A percentile compares a stretch with the other conserved stretches of the same genome.
phyloP scores from a whole-genome alignment of 2,888 invertebrate genomes.

The Polydrusus cervinus region DNA sequence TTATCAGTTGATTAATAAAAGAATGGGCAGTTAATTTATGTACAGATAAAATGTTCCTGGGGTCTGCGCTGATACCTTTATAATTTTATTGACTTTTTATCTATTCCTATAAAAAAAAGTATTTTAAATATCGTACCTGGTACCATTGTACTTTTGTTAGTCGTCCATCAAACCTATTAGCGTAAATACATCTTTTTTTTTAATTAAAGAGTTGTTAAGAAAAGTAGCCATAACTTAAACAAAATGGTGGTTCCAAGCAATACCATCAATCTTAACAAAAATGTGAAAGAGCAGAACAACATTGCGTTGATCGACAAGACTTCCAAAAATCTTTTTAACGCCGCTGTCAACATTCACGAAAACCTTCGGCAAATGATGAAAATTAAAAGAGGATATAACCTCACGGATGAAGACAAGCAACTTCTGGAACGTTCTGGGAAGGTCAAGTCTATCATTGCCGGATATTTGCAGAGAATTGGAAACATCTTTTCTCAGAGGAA shows the following conservation, averaged over 20 bases:
- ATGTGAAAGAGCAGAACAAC: not conserved
- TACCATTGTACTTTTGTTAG: not conserved
- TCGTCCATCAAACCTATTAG: not conserved
- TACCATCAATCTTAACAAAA: not conserved
- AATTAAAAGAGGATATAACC: not conserved
- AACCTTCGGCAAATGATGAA: not conserved
- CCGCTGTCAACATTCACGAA: not conserved
- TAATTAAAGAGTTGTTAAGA: not conserved
- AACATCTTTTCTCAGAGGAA: conserved; percentile 7
- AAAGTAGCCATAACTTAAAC: not conserved
- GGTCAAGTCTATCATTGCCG: not conserved
- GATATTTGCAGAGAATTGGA: not conserved
- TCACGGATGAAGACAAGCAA: not conserved
- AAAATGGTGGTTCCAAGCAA: conserved; percentile 5
- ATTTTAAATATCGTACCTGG: not conserved
- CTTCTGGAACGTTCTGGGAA: not conserved
- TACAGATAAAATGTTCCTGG: conserved; percentile 1
- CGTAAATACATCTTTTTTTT: not conserved
- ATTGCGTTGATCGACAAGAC: not conserved
- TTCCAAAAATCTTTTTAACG: not conserved
- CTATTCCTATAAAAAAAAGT: conserved; percentile 16
- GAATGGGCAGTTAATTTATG: not conserved
- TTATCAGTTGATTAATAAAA: not conserved
- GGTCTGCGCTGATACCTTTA: not conserved
- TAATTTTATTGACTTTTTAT: conserved; percentile 16